Percentiles rank a stretch among this genome's conserved stretches.
phyloP scores from a whole-genome alignment of 2,113 vertebrate genomes.

The Dicrurus megarhynchus region DNA sequence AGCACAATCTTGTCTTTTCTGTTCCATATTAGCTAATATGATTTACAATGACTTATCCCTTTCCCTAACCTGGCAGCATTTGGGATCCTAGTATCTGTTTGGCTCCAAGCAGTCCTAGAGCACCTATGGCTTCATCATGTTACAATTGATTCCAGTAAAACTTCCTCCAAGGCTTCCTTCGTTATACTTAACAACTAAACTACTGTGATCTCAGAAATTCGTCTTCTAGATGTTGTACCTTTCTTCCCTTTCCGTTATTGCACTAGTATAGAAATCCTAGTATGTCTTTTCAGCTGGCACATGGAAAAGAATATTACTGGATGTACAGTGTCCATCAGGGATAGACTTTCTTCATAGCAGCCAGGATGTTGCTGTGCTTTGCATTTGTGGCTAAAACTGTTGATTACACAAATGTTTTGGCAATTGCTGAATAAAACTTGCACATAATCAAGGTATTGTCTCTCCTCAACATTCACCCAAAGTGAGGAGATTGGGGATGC shows the following conservation, averaged over 20 bases:
- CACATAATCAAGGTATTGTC: background rate
- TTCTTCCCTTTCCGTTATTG: background rate
- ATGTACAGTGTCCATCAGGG: background rate
- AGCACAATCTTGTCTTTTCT: background rate
- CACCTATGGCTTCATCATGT: background rate
- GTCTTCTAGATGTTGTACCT: background rate
- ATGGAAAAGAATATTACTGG: background rate
- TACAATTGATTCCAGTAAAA: background rate
- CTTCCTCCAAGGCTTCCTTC: background rate
- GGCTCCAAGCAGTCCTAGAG: background rate
- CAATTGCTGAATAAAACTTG: background rate
- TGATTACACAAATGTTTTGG: background rate
- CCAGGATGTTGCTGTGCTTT: background rate
- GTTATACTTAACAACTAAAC: background rate
- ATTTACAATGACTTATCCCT: background rate
- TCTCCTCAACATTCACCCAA: background rate
- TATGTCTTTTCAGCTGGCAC: background rate
- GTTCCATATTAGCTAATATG: background rate
- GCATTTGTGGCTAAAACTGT: background rate
- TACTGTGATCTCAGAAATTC: background rate
- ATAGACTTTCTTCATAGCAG: background rate
- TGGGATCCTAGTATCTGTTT: background rate
- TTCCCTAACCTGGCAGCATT: background rate
- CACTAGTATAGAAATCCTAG: background rate
- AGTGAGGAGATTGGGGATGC: background rate